A percentile compares a stretch with the other conserved stretches of the same genome.
These are phyloP conservation scores for Bombus affinis DNA, from an alignment of 1,140 invertebrate genomes.

Conservation along the genomic window DNA sequence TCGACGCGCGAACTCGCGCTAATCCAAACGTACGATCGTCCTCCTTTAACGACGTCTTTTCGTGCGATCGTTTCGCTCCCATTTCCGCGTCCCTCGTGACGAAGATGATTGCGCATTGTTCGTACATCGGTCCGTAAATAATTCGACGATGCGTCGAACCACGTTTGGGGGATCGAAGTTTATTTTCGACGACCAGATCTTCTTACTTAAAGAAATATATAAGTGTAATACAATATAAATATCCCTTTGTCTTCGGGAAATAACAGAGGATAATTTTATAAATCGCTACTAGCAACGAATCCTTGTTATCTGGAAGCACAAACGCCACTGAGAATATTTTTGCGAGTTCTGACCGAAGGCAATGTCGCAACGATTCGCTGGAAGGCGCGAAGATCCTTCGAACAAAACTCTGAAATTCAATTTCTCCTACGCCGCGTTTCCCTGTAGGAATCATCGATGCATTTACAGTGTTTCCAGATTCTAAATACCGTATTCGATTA, in stretches of 20 bases:
- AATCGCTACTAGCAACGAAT: too few relatives aligned
- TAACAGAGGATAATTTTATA: too few relatives aligned
- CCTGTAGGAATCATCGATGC: not conserved
- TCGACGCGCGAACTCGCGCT: not conserved
- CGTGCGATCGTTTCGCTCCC: not conserved
- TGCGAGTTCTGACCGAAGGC: too few relatives aligned
- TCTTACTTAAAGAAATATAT: too few relatives aligned
- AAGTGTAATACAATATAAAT: too few relatives aligned
- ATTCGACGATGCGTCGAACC: too few relatives aligned
- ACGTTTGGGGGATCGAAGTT: not conserved
- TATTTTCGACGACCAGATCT: not conserved
- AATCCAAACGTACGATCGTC: conserved; percentile 14
- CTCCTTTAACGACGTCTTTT: not conserved
- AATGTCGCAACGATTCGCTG: too few relatives aligned
- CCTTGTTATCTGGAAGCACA: too few relatives aligned
- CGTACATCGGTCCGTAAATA: not conserved
- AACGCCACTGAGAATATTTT: too few relatives aligned
- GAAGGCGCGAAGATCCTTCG: too few relatives aligned
- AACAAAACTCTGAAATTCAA: not conserved
- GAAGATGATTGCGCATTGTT: not conserved
- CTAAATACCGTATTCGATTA: not conserved
- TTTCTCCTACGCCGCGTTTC: not conserved
- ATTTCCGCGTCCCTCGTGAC: not conserved
- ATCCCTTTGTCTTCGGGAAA: too few relatives aligned
- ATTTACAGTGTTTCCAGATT: not conserved